Evolutionary conservation across 1,140 invertebrate species (phyloP).

Genomic region (Euschistus heros): DNA sequence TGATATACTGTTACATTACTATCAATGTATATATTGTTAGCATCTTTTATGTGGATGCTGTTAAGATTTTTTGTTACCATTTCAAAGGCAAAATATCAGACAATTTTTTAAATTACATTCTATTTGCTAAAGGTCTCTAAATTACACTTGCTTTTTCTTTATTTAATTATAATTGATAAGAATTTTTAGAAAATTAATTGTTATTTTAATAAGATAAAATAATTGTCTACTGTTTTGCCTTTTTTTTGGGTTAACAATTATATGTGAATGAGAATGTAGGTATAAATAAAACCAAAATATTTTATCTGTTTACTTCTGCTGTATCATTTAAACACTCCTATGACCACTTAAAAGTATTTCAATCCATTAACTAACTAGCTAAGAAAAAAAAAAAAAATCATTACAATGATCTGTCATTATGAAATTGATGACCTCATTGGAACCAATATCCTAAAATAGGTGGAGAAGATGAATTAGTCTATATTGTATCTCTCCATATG

Average conservation of each 20-base stretch:
- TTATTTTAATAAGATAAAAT: conserved; percentile 10
- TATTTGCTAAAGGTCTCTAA: background rate
- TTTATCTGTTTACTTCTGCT: conserved; percentile 14
- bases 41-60: conserved; percentile 28
- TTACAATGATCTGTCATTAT: no score
- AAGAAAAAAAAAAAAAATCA: no score
- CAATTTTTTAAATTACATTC: background rate
- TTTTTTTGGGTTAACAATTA: conserved; percentile 25
- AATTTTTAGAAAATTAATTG: conserved; percentile 1
- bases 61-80: conserved; percentile 25
- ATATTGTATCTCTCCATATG: no score
- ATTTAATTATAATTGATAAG: conserved; percentile 8
- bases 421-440: no score
- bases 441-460: no score
- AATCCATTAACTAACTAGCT: no score
- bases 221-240: conserved; percentile 15
- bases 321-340: background rate
- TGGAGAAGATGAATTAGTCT: no score
- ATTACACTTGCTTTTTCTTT: background rate
- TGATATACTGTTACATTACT: conserved; percentile 21
- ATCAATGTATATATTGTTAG: conserved; percentile 22
- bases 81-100: conserved; percentile 1
- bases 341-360: no score
- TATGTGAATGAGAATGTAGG: conserved; percentile 29
- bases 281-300: conserved; percentile 30